Conservation (phyloP, 2,113 vertebrate species). For the Sinocyclocheilus maitianheensis region DNA sequence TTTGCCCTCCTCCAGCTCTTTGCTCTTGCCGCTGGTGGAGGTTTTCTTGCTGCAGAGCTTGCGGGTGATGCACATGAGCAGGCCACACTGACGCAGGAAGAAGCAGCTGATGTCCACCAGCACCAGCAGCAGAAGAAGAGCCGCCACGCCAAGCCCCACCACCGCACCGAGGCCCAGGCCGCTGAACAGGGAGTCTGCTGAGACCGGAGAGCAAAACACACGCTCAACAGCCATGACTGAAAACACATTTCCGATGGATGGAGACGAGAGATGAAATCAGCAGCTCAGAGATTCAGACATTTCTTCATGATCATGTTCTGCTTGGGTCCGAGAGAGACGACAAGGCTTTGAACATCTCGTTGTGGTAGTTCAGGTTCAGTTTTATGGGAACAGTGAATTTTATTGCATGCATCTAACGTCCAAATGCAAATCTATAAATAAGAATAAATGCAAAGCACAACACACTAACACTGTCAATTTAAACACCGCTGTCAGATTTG, state of each 20-base stretch:
- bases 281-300: neutral
- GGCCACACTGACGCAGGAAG: constrained; percentile 92
- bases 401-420: neutral
- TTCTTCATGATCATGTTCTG: neutral
- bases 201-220: constrained; percentile 54
- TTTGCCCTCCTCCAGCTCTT: constrained; percentile 96
- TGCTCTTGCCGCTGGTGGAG: constrained; percentile 89
- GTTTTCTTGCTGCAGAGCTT: constrained; percentile 93
- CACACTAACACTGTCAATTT: neutral
- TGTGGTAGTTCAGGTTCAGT: neutral
- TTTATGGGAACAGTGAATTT: neutral
- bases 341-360: neutral
- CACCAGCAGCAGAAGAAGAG: constrained; percentile 88
- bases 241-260: no score
- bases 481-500: no score
- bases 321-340: neutral
- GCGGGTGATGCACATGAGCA: constrained; percentile 94
- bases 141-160: constrained; percentile 89
- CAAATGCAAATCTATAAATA: neutral
- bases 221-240: neutral
- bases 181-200: constrained; percentile 94
- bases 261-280: no score
- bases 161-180: constrained; percentile 90
- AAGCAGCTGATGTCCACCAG: constrained; percentile 94
- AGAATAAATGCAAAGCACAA: neutral